Evolutionary conservation across 1,140 invertebrate genomes (phyloP), one percentile per base, ranked within the genome.

Genomic region (Bombus consobrinus): DNA sequence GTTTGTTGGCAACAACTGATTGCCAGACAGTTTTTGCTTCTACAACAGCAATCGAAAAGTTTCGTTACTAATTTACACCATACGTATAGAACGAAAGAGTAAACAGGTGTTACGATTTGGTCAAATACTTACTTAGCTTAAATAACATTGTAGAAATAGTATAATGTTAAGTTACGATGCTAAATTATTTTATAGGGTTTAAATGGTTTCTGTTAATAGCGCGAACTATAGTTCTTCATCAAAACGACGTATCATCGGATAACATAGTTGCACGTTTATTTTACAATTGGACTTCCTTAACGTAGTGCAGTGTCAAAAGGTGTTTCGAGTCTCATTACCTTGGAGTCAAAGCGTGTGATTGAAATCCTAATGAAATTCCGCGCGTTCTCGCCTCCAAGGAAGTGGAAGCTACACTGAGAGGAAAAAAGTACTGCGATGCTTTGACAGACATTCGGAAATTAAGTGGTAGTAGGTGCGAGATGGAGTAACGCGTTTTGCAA

Each of bases 391-490:
- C 43, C 34, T 71, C 32, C 25, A 13, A 71, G 25, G 37, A 41
- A 41, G 25, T 71, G 37, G 12, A 41, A 43, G 37, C 32, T 73
- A 43, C n/a, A 47, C 5, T 6, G 22, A 71, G 10, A 28, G 5
- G 32, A 10, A 34, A 28, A 62, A 81, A 73, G 59, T n/a, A 37
- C 47, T 22, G 43, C 2, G n/a, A 22, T 22, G 41, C 71, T 68
- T 53, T 83, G 72, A 76, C 81, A 75, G 72, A 77, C 72, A 75
- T 83, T 83, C 73, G 75, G 77, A 69, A 78, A 69, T 85, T 85
- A 80, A 85, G 83, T 73, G 83, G 75, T 39, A 72, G 39, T 72
- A n/a, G 18, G 9, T 3, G 37, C 43, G 66, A 13, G 47, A 74
- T 47, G 82, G 28, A 28, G 64, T 64, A 66, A 73, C 77, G 74